These are phyloP conservation scores for Sinodicranocentrus sp. DNA, from an alignment of 2,888 invertebrate genomes.

Conservation along the genomic window DNA sequence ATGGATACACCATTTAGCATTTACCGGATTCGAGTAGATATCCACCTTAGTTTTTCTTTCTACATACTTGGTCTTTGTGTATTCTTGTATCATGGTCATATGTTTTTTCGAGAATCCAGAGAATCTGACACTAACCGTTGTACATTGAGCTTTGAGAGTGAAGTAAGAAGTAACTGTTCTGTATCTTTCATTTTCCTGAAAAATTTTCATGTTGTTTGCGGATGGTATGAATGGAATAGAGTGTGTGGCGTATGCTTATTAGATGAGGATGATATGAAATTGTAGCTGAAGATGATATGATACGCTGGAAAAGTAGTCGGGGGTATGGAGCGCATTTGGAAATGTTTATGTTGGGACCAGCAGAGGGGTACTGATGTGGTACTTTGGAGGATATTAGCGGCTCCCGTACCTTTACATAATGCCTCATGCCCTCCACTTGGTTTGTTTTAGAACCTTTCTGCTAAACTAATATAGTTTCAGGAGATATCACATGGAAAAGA, in stretches of 20 bases:
- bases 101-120: slow-evolving; percentile 40
- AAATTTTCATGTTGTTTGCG: slow-evolving; percentile 44
- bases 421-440: not conserved
- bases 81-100: slow-evolving; percentile 43
- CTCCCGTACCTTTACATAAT: slow-evolving; percentile 19
- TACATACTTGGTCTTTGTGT: too few relatives aligned
- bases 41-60: slow-evolving; percentile 8
- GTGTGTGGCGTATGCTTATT: slow-evolving; percentile 48
- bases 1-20: not conserved
- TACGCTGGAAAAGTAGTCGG: slow-evolving; percentile 25
- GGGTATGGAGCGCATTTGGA: slow-evolving; percentile 1
- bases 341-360: slow-evolving; percentile 62
- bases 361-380: slow-evolving; percentile 62
- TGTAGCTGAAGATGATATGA: slow-evolving; percentile 45
- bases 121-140: slow-evolving; percentile 38
- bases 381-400: slow-evolving; percentile 64
- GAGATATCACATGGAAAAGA: slow-evolving; percentile 46
- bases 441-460: slow-evolving; percentile 42
- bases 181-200: slow-evolving; percentile 64
- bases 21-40: not conserved
- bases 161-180: slow-evolving; percentile 38
- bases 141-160: not conserved
- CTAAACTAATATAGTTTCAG: slow-evolving; percentile 53
- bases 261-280: slow-evolving; percentile 58
- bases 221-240: slow-evolving; percentile 32